Evolutionary conservation across 2,888 invertebrate genomes (phyloP), one percentile per base, ranked within the genome.

Genomic region (Acleris holmiana): DNA sequence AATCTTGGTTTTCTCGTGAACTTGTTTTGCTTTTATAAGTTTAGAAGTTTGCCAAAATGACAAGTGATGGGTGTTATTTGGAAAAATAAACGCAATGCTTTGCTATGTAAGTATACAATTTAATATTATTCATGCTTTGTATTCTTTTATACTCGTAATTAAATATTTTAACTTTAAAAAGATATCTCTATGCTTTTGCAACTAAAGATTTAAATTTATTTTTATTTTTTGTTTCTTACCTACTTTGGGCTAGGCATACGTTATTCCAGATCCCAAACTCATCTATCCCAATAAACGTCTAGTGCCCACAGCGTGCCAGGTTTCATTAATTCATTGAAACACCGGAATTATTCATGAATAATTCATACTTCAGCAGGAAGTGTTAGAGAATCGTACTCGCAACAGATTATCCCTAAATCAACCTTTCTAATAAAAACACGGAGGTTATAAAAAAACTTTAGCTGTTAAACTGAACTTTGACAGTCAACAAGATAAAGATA

Each of bases 91-190:
- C 80, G 82, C 79, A 74, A 90, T 90, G 90, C 90, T 90, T 74
- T 90, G 90, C 75, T 90, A 90, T 90, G 90, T 90, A 77, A 89
- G 90, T 89, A 54, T 41, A 6, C 18, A 17, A 18, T 50, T 19
- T 18, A 49, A 21, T 41, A n/a, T 41, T 41, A 41, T n/a, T 6
- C 0, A 29, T 2, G 29, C 29, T 8, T 29, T 29, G 13, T 10
- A n/a, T n/a, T n/a, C 0, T 10, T 29, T 29, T 29, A 10, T 29
- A 10, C 29, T 29, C 0, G 10, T 29, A 29, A 29, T 29, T 29
- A 29, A 29, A 29, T 29, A n/a, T n/a, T n/a, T 29, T 8, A 10
- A 8, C 2, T 6, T 29, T 6, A 8, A 29, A 41, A n/a, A 15
- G 5, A n/a, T 41, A n/a, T 41, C 41, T n/a, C 13, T 40, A 4